phyloP scores from a whole-genome alignment of 2,888 invertebrate species.

The Drosophila quinaria region DNA sequence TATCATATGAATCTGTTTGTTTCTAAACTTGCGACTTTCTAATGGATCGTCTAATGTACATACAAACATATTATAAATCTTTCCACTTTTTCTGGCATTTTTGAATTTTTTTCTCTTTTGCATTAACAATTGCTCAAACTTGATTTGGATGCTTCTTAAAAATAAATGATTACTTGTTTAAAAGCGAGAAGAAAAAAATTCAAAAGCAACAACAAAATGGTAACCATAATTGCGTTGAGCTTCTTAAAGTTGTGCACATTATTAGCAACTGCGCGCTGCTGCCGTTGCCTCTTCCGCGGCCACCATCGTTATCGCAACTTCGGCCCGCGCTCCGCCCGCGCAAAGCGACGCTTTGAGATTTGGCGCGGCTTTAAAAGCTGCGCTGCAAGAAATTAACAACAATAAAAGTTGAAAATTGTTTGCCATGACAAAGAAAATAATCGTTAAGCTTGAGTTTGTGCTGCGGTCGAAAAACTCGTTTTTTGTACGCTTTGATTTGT shows the following conservation, averaged over 20 bases:
- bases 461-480: constrained; percentile 64
- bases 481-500: constrained; percentile 53
- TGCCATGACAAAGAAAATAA: constrained; percentile 79
- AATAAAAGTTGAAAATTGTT: constrained; percentile 76
- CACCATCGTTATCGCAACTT: constrained; percentile 22
- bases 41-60: constrained; percentile 61
- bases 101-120: constrained; percentile 34
- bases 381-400: constrained; percentile 75
- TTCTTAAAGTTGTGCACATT: constrained; percentile 62
- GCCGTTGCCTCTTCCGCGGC: constrained; percentile 4
- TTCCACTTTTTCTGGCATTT: constrained; percentile 54
- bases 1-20: constrained; percentile 61
- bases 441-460: constrained; percentile 59
- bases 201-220: constrained; percentile 44
- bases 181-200: constrained; percentile 37
- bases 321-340: constrained; percentile 61
- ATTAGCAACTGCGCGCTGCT: constrained; percentile 49
- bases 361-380: constrained; percentile 65
- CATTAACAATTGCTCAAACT: constrained; percentile 75
- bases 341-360: constrained; percentile 41
- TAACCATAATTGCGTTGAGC: constrained; percentile 64
- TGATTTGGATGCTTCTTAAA: constrained; percentile 76
- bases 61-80: constrained; percentile 53
- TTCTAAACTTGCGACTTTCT: constrained; percentile 69
- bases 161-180: constrained; percentile 77